A percentile compares a stretch with the other conserved stretches of the same genome.
These are phyloP conservation scores for Sinocyclocheilus grahami DNA, from an alignment of 2,113 vertebrate species.

Conservation along the genomic window DNA sequence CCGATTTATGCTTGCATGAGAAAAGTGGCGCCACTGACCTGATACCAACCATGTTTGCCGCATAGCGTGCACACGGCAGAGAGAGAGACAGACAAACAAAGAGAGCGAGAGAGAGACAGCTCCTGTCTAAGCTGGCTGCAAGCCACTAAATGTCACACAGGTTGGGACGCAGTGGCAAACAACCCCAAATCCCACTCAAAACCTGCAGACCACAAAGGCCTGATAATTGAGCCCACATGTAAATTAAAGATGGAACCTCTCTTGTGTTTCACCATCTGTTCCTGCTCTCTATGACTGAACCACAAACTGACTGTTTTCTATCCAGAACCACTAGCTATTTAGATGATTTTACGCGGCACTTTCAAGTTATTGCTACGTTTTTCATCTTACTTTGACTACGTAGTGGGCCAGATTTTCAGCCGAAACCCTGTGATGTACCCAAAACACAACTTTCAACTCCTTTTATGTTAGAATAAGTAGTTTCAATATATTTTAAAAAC, in stretches of 20 bases:
- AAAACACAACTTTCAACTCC: no score
- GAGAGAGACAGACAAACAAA: conserved; percentile 2
- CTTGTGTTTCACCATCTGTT: conserved; percentile 62
- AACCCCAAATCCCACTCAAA: conserved; percentile 54
- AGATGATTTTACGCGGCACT: background rate
- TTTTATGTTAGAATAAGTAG: no score
- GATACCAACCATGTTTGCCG: conserved; percentile 26
- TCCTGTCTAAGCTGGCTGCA: conserved; percentile 38
- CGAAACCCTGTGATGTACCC: background rate
- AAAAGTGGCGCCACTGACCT: conserved; percentile 28
- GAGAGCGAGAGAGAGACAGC: background rate
- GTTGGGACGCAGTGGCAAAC: conserved; percentile 32
- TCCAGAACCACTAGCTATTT: background rate
- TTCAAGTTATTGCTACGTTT: background rate
- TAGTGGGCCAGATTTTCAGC: background rate
- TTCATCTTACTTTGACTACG: background rate
- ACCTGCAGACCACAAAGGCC: conserved; percentile 58
- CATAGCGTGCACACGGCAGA: background rate
- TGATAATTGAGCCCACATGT: conserved; percentile 54
- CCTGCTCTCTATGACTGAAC: conserved; percentile 44
- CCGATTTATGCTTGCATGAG: conserved; percentile 20
- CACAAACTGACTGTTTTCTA: conserved; percentile 2
- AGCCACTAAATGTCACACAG: conserved; percentile 64
- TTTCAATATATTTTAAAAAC: no score
- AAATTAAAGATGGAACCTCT: conserved; percentile 57